Base-by-base conservation (phyloP, 2,113 vertebrate genomes). In the Chlorodrepanis virens region DNA sequence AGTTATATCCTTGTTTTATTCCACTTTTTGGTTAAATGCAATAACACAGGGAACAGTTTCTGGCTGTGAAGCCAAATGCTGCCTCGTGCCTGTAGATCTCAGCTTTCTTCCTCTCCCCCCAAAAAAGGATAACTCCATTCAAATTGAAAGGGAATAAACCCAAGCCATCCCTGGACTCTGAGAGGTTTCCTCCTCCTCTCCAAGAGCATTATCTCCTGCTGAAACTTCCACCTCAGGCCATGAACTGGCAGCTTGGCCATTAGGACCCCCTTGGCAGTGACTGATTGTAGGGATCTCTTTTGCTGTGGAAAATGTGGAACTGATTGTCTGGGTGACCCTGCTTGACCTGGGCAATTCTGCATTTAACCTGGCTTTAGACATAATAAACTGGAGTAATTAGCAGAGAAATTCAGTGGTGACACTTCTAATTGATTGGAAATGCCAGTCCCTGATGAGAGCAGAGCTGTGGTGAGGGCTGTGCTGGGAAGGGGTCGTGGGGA, bases 351-450 rank as follows among this genome's bases (percentile, higher is more conserved):
- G 90, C 91, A 98, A 97, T 98, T 97, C 94, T 90, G 92, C 95
- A 12, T 97, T 98, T 97, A 97, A 97, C 97, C 96, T 97, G 94
- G 97, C 96, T 96, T 97, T 93, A 95, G 92, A 92, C 95, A 96
- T 96, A 97, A 97, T 97, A 97, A 98, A 98, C 97, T 93, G 96
- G 54, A 94, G 89, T 92, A 96, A 97, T 97, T 97, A 98, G 93
- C 89, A 89, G 88, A 94, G 95, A 90, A 80, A 90, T 91, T 81
- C 57, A 35, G 88, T 5, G 2, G 80, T 94, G 95, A 96, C 71
- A 71, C 28, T 11, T 79, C 75, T 94, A 97, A 97, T 97, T 96
- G 97, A 97, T 97, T 96, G 95, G 97, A 96, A 95, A 96, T 89
- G 93, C 93, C 37, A 12, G 65, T 81, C 35, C 50, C 76, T 10